Evolutionary conservation across 92 coral and sea anemone species (phyloP).

Genomic region (Palythoa heliodiscus): DNA sequence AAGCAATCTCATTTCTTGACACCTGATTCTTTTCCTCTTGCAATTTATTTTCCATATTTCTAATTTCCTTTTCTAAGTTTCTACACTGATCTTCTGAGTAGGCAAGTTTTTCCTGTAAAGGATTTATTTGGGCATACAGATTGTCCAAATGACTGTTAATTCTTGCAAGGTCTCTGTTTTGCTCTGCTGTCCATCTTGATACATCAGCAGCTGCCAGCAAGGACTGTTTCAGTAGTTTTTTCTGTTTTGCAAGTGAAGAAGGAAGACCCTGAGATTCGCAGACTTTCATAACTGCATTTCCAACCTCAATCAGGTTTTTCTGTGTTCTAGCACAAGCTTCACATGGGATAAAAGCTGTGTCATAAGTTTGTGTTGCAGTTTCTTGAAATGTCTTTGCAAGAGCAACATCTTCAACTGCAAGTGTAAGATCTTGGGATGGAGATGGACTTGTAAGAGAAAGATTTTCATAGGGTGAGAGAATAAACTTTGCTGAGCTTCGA

Average conservation of each 20-base stretch:
- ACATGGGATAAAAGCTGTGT: slow-evolving; percentile 96
- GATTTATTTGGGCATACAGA: slow-evolving; percentile 93
- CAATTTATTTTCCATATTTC: slow-evolving; percentile 63
- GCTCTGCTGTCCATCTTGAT: slow-evolving; percentile 96
- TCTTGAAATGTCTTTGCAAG: slow-evolving; percentile 77
- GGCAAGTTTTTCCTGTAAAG: slow-evolving; percentile 82
- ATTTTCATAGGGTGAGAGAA: slow-evolving; percentile 73
- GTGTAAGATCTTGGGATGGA: slow-evolving; percentile 74
- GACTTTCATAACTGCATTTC: slow-evolving; percentile 88
- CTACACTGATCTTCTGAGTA: slow-evolving; percentile 75
- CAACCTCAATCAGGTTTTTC: slow-evolving; percentile 88
- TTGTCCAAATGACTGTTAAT: slow-evolving; percentile 92
- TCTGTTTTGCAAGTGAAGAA: slow-evolving; percentile 96
- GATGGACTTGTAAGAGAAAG: slow-evolving; percentile 72
- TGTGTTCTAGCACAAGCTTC: slow-evolving; percentile 98
- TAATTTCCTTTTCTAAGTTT: slow-evolving; percentile 70
- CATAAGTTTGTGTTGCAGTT: slow-evolving; percentile 90
- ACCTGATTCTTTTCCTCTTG: slow-evolving; percentile 57
- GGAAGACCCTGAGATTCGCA: slow-evolving; percentile 97
- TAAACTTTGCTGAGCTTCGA: slow-evolving; percentile 85
- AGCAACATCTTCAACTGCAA: slow-evolving; percentile 84
- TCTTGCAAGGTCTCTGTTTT: slow-evolving; percentile 90
- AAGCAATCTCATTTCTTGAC: slow-evolving; percentile 58
- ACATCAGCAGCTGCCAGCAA: slow-evolving; percentile 98
- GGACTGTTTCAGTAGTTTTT: slow-evolving; percentile 87